These are phyloP conservation scores for Zaprionus ornatus DNA, from an alignment of 1,140 invertebrate genomes.

Conservation along the genomic window DNA sequence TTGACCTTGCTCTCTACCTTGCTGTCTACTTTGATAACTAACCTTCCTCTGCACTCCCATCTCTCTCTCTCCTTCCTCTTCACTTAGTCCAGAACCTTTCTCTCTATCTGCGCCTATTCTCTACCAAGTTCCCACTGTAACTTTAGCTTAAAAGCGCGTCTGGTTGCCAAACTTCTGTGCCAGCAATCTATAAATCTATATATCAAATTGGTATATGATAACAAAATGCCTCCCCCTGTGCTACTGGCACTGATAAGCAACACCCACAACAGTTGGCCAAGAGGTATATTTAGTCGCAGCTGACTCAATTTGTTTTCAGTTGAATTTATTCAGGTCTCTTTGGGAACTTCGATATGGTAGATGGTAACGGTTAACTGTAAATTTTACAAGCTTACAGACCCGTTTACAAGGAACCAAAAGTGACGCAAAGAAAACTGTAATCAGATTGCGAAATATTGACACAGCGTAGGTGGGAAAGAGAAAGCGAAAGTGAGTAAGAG, in stretches of 20 bases:
- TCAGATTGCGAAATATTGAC: slow-evolving; percentile 48
- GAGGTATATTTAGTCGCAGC: slow-evolving; percentile 22
- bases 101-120: not conserved
- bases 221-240: not conserved
- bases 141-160: not conserved
- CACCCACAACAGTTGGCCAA: slow-evolving; percentile 1
- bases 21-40: no score
- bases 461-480: slow-evolving; percentile 6
- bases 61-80: no score
- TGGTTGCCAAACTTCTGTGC: not conserved
- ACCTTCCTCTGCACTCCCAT: no score
- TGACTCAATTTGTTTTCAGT: slow-evolving; percentile 39
- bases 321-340: slow-evolving; percentile 9
- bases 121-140: not conserved
- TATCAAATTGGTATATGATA: slow-evolving; percentile 14
- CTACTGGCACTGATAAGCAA: slow-evolving; percentile 25
- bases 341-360: not conserved
- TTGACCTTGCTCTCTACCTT: no score
- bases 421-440: slow-evolving; percentile 17
- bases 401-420: not conserved
- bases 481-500: not conserved
- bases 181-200: slow-evolving; percentile 23
- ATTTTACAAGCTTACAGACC: not conserved
- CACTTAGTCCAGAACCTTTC: no score
- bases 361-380: not conserved